These are phyloP conservation scores for Dicranocentrus wangi DNA, from an alignment of 2,888 invertebrate genomes.

Conservation along the genomic window DNA sequence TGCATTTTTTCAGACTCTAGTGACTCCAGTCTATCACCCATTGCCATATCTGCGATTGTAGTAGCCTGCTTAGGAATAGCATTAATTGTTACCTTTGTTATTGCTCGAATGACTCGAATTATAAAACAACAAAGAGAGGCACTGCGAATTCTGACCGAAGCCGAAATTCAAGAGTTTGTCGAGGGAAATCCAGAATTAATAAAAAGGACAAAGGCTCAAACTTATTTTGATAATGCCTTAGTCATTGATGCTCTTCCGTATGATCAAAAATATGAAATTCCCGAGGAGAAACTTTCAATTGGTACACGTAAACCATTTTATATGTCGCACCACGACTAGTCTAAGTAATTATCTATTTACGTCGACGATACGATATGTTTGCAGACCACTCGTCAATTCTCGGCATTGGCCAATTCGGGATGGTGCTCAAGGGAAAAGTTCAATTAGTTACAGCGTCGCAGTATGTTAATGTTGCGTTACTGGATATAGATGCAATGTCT, in stretches of 20 bases:
- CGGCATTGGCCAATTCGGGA: conserved; percentile 31
- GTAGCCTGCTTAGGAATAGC: neutral
- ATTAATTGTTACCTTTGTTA: neutral
- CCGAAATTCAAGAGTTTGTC: conserved; percentile 47
- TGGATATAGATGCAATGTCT: no score
- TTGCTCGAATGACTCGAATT: conserved; percentile 25
- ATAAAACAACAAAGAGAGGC: conserved; percentile 25
- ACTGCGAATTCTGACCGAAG: conserved; percentile 45
- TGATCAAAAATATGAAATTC: conserved; percentile 53
- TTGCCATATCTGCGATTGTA: conserved; percentile 8
- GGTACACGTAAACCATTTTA: conserved; percentile 17
- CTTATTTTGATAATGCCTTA: conserved; percentile 8
- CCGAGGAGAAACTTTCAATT: conserved; percentile 14
- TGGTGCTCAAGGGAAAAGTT: conserved; percentile 29
- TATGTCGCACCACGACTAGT: neutral
- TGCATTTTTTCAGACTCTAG: no score
- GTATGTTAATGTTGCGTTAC: neutral
- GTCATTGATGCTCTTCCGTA: conserved; percentile 51
- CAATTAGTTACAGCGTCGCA: neutral
- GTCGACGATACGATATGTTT: neutral
- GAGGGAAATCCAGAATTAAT: conserved; percentile 29
- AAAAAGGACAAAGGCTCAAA: neutral
- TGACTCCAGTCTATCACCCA: neutral
- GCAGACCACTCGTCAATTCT: conserved; percentile 11
- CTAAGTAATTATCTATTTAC: neutral